Conservation (phyloP, 2,888 invertebrate genomes). For the Amiota mariae region DNA sequence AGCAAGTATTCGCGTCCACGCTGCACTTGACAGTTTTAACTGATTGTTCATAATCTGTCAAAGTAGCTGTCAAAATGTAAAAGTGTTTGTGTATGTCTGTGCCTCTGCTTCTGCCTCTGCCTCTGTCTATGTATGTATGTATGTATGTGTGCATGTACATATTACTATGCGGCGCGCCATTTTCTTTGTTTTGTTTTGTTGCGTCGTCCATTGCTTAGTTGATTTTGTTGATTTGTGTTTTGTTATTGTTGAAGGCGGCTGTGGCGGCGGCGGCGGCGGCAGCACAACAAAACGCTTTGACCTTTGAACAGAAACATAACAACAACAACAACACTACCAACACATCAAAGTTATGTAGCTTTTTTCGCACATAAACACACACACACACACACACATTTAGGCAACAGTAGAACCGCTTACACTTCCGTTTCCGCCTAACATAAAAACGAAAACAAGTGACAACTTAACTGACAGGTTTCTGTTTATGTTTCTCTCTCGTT, state of each 20-base stretch:
- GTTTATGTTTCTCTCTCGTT: no score
- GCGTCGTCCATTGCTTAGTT: background rate
- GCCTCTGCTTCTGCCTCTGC: no score
- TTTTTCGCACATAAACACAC: no score
- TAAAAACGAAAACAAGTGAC: slow-evolving; percentile 33
- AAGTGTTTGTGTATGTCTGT: no score
- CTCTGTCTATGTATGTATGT: background rate
- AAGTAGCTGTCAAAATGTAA: slow-evolving; percentile 57
- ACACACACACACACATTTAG: no score
- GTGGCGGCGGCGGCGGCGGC: no score
- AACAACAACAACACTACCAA: slow-evolving; percentile 28
- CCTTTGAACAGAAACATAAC: slow-evolving; percentile 55
- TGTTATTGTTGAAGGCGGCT: background rate
- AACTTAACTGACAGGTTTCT: slow-evolving; percentile 20
- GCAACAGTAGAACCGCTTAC: background rate
- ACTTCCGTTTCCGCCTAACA: slow-evolving; percentile 42
- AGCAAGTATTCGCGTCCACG: background rate
- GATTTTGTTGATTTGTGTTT: no score
- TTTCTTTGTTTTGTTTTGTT: background rate
- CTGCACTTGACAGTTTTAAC: slow-evolving; percentile 60
- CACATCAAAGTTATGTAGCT: no score
- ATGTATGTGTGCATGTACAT: background rate
- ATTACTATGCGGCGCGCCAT: background rate
- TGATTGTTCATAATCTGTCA: slow-evolving; percentile 66
- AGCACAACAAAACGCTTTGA: slow-evolving; percentile 46